Evolutionary conservation across 1,140 invertebrate genomes (phyloP).

Genomic region (Scaptomyza montana): DNA sequence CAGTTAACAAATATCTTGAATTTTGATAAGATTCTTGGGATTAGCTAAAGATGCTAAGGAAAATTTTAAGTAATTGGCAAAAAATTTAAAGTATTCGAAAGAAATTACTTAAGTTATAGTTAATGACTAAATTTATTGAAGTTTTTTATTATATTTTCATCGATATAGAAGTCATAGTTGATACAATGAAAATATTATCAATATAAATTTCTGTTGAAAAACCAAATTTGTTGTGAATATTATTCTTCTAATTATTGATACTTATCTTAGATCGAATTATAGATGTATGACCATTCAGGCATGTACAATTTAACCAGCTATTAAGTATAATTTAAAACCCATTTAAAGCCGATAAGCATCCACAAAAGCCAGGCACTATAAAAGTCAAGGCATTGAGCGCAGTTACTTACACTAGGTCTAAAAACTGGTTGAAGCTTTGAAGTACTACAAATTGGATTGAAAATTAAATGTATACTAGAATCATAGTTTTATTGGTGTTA

Average conservation of each 20-base stretch:
- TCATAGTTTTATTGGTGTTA: slow-evolving; percentile 38
- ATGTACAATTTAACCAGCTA: slow-evolving; percentile 35
- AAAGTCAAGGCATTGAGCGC: slow-evolving; percentile 25
- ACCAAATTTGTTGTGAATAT: too few species aligned
- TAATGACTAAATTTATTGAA: too few species aligned
- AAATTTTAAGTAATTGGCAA: slow-evolving; percentile 30
- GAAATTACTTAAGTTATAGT: background rate
- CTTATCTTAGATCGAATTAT: slow-evolving; percentile 6
- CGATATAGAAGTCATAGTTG: background rate
- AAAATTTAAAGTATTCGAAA: too few species aligned
- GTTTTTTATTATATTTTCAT: background rate
- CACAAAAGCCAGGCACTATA: slow-evolving; percentile 41
- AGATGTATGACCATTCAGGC: slow-evolving; percentile 39
- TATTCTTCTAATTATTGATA: slow-evolving; percentile 6
- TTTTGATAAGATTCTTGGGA: slow-evolving; percentile 5
- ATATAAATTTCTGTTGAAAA: too few species aligned
- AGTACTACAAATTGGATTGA: background rate
- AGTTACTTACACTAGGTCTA: slow-evolving; percentile 18
- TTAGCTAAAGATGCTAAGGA: background rate
- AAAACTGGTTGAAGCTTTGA: background rate
- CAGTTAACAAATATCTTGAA: slow-evolving; percentile 8
- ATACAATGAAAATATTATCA: too few species aligned
- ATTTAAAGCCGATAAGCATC: slow-evolving; percentile 35
- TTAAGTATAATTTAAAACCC: slow-evolving; percentile 37
- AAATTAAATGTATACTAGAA: slow-evolving; percentile 38